Evolutionary conservation across 2,113 vertebrate genomes (phyloP).

Genomic region (Abramis brama): DNA sequence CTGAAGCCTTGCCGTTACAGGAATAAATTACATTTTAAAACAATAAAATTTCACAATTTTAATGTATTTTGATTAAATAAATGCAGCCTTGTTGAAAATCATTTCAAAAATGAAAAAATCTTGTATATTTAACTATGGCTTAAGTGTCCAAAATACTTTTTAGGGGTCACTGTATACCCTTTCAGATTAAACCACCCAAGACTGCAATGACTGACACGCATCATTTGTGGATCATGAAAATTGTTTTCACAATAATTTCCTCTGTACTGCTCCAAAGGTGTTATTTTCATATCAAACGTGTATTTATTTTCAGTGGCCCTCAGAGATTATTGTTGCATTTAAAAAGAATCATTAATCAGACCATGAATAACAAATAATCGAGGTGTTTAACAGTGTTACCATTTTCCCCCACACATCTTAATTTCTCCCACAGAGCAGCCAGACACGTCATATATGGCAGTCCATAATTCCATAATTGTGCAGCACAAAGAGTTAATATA

Average conservation of each 20-base stretch:
- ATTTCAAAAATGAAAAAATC: neutral
- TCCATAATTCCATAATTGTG: constrained; percentile 61
- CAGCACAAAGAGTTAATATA: constrained; percentile 63
- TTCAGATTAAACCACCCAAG: constrained; percentile 21
- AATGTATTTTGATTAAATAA: neutral
- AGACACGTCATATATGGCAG: constrained; percentile 47
- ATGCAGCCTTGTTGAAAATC: neutral
- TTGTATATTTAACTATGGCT: neutral
- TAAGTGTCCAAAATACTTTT: constrained; percentile 15
- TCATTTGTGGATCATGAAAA: constrained; percentile 6
- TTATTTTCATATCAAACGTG: constrained; percentile 41
- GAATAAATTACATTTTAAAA: neutral
- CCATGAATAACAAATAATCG: constrained; percentile 32
- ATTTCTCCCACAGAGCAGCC: constrained; percentile 48
- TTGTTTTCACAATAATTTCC: constrained; percentile 28
- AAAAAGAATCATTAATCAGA: constrained; percentile 46
- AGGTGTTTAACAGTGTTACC: neutral
- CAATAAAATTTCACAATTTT: neutral
- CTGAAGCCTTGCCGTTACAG: neutral
- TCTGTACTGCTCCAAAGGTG: constrained; percentile 42
- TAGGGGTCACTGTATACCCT: neutral
- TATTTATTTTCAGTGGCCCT: constrained; percentile 44
- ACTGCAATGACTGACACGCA: neutral
- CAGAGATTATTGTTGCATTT: constrained; percentile 42
- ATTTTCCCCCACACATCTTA: constrained; percentile 11